Evolutionary conservation across 2,888 invertebrate genomes (phyloP).

Genomic region (Meghimatium bilineatum): DNA sequence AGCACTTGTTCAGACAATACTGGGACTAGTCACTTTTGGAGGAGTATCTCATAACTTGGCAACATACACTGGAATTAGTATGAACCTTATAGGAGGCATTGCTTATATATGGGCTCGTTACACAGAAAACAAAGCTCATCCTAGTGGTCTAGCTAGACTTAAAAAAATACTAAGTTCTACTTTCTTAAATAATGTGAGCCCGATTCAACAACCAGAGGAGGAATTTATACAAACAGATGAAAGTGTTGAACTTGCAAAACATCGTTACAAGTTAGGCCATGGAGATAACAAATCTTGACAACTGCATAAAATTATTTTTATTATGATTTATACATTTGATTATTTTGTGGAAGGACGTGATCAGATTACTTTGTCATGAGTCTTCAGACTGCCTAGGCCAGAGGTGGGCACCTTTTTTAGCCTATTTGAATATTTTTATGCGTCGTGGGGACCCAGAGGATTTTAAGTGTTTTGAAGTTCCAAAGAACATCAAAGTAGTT

Average conservation of each 20-base stretch:
- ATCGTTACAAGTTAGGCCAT: background rate
- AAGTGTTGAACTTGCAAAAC: background rate
- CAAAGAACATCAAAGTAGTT: no score
- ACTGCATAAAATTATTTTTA: background rate
- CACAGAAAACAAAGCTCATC: slow-evolving; percentile 59
- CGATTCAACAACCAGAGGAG: background rate
- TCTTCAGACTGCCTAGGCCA: no score
- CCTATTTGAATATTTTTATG: no score
- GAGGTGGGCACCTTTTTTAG: no score
- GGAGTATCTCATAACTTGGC: slow-evolving; percentile 75
- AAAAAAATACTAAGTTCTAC: slow-evolving; percentile 66
- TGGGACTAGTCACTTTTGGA: slow-evolving; percentile 78
- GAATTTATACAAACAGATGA: background rate
- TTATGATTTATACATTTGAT: no score
- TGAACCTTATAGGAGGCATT: slow-evolving; percentile 76
- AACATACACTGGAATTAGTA: slow-evolving; percentile 74
- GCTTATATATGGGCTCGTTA: slow-evolving; percentile 76
- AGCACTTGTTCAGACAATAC: slow-evolving; percentile 76
- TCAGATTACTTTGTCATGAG: no score
- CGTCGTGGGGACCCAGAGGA: no score
- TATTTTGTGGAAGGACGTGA: no score
- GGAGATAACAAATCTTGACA: background rate
- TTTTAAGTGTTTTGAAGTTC: no score
- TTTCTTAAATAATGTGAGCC: background rate
- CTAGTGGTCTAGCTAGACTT: slow-evolving; percentile 47